These are phyloP conservation scores for Pseudomyrmex dendroicus DNA, from an alignment of 1,140 invertebrate genomes.

Conservation along the genomic window DNA sequence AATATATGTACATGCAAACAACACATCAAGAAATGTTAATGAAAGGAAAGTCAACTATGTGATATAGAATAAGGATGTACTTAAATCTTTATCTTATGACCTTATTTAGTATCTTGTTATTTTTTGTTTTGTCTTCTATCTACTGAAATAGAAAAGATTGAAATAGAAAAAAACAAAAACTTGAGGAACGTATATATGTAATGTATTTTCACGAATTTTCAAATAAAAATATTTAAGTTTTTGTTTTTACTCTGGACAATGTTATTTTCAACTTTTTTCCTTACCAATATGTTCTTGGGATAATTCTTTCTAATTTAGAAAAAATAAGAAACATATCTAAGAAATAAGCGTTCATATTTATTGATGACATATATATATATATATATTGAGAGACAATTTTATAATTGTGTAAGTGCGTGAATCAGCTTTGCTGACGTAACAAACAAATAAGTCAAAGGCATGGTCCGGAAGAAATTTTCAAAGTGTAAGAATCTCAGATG, in stretches of 20 bases:
- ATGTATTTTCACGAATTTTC: slow-evolving; percentile 37
- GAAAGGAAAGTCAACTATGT: slow-evolving; percentile 48
- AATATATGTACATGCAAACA: not conserved
- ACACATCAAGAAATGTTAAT: not conserved
- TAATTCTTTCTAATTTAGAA: no score
- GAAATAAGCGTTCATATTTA: slow-evolving; percentile 49
- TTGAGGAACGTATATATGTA: slow-evolving; percentile 8
- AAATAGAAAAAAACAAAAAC: not conserved
- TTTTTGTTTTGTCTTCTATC: slow-evolving; percentile 33
- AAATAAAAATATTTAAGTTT: slow-evolving; percentile 45
- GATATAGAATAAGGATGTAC: slow-evolving; percentile 48
- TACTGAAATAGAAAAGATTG: not conserved
- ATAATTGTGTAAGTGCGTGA: slow-evolving; percentile 18
- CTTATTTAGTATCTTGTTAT: not conserved
- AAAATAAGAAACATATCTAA: not conserved
- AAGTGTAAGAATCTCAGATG: slow-evolving; percentile 93
- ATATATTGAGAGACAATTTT: slow-evolving; percentile 24
- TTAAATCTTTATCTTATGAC: not conserved
- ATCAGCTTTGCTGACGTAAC: not conserved
- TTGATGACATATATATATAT: slow-evolving; percentile 9
- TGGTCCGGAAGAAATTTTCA: slow-evolving; percentile 77
- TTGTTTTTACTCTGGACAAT: slow-evolving; percentile 18
- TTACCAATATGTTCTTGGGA: not conserved
- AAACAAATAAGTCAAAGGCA: slow-evolving; percentile 28
- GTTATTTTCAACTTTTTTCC: not conserved